Conservation (phyloP, 2,113 vertebrate genomes). For the Setophaga coronata region DNA sequence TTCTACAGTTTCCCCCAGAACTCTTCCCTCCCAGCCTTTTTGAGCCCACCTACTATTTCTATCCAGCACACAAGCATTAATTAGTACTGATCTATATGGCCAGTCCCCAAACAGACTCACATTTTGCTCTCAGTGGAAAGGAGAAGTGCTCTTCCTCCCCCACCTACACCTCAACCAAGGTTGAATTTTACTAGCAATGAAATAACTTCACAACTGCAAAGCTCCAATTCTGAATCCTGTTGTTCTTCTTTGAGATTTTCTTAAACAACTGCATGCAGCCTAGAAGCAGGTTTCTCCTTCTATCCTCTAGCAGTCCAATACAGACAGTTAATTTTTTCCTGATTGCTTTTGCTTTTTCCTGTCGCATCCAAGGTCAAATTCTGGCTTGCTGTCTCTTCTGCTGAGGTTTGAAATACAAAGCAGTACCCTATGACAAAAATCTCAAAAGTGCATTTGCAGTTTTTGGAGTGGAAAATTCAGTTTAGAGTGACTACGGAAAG, state of each 20-base stretch:
- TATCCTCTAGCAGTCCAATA: not conserved
- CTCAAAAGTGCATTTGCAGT: not conserved
- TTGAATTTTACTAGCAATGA: not conserved
- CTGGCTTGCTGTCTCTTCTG: not conserved
- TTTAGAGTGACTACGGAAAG: not conserved
- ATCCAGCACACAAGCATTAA: not conserved
- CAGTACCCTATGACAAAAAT: not conserved
- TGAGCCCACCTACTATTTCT: not conserved
- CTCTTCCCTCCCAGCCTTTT: not conserved
- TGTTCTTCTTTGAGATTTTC: not conserved
- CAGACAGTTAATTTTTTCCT: not conserved
- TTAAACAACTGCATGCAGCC: not conserved
- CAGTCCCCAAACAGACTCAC: not conserved
- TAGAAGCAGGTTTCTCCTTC: not conserved
- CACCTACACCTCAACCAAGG: not conserved
- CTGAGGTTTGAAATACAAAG: not conserved
- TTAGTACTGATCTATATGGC: not conserved
- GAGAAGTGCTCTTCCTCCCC: not conserved
- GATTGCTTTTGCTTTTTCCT: not conserved
- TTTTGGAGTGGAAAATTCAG: not conserved
- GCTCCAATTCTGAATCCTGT: not conserved
- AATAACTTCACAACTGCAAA: not conserved
- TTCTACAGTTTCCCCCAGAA: not conserved
- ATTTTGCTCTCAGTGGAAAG: not conserved
- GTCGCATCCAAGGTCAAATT: not conserved